A percentile compares a stretch with the other conserved stretches of the same genome.
Evolutionary conservation across 2,888 invertebrate species (phyloP).

Genomic region (Drosophila helvetica): DNA sequence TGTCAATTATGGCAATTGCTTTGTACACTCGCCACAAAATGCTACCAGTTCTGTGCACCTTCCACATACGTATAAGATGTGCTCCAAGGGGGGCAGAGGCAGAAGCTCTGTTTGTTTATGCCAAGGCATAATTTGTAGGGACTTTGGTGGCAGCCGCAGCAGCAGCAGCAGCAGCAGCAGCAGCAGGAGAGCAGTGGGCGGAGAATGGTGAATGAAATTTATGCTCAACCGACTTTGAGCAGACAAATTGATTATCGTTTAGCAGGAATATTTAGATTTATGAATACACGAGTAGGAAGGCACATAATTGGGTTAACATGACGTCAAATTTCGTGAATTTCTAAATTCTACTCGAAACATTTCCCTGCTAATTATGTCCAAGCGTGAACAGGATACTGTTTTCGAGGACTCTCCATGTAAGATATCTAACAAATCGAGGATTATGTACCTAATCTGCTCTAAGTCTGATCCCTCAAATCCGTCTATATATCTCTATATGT

Average conservation of each 20-base stretch:
- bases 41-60: slow-evolving; percentile 62
- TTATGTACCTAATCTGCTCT: no score
- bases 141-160: slow-evolving; percentile 2
- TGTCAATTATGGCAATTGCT: slow-evolving; percentile 74
- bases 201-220: slow-evolving; percentile 37
- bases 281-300: slow-evolving; percentile 7
- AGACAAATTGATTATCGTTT: slow-evolving; percentile 56
- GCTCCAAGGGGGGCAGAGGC: slow-evolving; percentile 32
- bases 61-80: slow-evolving; percentile 45
- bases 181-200: no score
- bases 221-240: slow-evolving; percentile 54
- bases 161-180: neutral
- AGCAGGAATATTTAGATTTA: slow-evolving; percentile 13
- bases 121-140: slow-evolving; percentile 45
- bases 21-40: slow-evolving; percentile 70
- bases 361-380: neutral
- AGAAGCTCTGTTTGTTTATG: slow-evolving; percentile 48
- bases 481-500: no score
- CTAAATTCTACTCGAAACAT: neutral
- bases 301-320: neutral
- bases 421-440: neutral
- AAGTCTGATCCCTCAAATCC: neutral
- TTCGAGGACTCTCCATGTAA: neutral
- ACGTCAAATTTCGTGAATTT: neutral
- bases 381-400: neutral